Percentiles rank a stretch among this genome's conserved stretches.
Evolutionary conservation across 2,797 vertebrate genomes (phyloP).

Genomic region (Thalassophryne amazonica): DNA sequence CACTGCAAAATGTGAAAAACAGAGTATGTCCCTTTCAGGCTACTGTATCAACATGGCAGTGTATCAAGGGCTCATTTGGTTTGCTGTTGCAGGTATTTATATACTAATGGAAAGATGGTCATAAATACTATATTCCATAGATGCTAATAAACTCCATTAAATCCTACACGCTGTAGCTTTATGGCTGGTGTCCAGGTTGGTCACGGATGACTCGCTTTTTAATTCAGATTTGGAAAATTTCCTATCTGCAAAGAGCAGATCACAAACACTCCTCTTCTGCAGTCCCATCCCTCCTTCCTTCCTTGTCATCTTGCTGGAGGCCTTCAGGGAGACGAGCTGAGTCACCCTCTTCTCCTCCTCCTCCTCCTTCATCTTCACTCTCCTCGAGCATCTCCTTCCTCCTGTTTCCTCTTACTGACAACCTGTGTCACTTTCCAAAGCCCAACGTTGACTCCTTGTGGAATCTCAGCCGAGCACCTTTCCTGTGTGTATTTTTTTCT

Average conservation of each 20-base stretch:
- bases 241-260: slow-evolving; percentile 5
- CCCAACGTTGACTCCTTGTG: slow-evolving; percentile 25
- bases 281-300: slow-evolving; percentile 21
- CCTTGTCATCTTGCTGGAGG: slow-evolving; percentile 17
- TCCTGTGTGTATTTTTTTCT: not conserved
- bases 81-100: no score
- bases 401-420: slow-evolving; percentile 47
- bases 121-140: no score
- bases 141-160: no score
- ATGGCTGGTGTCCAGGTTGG: no score
- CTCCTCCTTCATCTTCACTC: slow-evolving; percentile 43
- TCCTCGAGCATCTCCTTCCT: slow-evolving; percentile 35
- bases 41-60: no score
- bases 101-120: no score
- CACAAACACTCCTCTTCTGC: slow-evolving; percentile 10
- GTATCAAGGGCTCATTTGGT: no score
- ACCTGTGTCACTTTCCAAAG: slow-evolving; percentile 40
- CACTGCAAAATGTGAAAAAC: no score
- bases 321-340: slow-evolving; percentile 52
- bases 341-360: slow-evolving; percentile 47
- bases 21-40: no score
- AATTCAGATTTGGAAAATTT: slow-evolving; percentile 6
- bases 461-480: not conserved
- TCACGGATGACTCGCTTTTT: no score
- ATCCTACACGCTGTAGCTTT: no score